Conservation (phyloP, 2,888 invertebrate genomes). For the Trachelus troglodyta region DNA sequence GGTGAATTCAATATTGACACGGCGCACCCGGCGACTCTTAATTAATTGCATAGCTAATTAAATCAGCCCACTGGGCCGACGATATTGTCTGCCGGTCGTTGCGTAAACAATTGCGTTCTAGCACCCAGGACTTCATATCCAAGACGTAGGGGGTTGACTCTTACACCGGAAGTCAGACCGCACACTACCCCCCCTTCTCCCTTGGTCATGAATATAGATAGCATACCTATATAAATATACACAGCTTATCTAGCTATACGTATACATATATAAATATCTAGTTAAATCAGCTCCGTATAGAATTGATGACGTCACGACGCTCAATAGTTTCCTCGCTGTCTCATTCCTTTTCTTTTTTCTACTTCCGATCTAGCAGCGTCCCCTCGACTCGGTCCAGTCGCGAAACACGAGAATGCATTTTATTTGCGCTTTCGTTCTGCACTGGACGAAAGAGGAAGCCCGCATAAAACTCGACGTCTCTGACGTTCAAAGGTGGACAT, state of each 20-base stretch:
- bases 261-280: too few species aligned
- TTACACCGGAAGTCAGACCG: too few species aligned
- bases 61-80: not conserved
- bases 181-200: too few species aligned
- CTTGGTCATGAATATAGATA: too few species aligned
- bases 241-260: too few species aligned
- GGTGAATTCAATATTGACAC: conserved; percentile 58
- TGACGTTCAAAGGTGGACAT: conserved; percentile 12
- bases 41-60: conserved; percentile 43
- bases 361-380: not conserved
- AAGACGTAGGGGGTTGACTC: too few species aligned
- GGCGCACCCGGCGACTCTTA: conserved; percentile 46
- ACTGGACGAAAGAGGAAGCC: conserved; percentile 26
- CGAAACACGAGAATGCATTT: conserved; percentile 36
- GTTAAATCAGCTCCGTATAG: not conserved
- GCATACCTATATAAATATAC: too few species aligned
- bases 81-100: not conserved
- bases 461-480: conserved; percentile 26
- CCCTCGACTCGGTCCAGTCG: not conserved
- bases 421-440: conserved; percentile 30
- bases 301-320: not conserved
- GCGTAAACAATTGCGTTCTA: not conserved
- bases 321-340: not conserved
- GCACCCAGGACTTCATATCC: too few species aligned
- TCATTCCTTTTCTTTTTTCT: not conserved